Evolutionary conservation across 2,113 vertebrate species (phyloP), one percentile per base, ranked within the genome.

Genomic region (Lates calcarifer): DNA sequence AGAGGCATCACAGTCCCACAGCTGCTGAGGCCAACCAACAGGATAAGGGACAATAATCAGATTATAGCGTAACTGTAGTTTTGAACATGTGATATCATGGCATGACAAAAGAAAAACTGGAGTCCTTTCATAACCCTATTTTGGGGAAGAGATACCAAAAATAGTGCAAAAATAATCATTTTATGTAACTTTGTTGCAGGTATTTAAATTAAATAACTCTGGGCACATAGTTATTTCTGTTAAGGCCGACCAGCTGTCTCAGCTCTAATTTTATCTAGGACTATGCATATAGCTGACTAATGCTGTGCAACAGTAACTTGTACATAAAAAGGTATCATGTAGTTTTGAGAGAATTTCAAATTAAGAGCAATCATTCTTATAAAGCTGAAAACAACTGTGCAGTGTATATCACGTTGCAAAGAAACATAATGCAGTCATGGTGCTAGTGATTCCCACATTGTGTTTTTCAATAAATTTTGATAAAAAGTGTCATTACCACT

Each of bases 41-140:
- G 84, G 85, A 89, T 28, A 60, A 83, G 70, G 69, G 83, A 76
- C 87, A 58, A 67, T 81, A 87, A 93, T 93, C 89, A 81, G 87
- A 91, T 93, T 77, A 87, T 12, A 22, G 43, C 78, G 58, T 10
- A 70, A 81, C 66, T 82, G 75, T 81, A 83, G 71, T 82, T 89
- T 72, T 47, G 51, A 79, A 82, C 63, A 86, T 77, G 73, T 57
- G 72, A 85, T 87, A 82, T 74, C 51, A 51, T 53, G n/a, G 6
- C n/a, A 20, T 49, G 39, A 80, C 57, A 65, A 45, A 28, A 47
- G 26, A n/a, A 57, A 43, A 74, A 71, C 41, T n/a, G 2, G 73
- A 37, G 29, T 56, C 26, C 22, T 60, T 63, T 60, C 43, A 2
- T 47, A 22, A 43, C 6, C 9, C 4, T 73, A 24, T 35, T 73